Evolutionary conservation across 2,797 vertebrate genomes (phyloP), one percentile per base, ranked within the genome.

Genomic region (Melanotaenia nigrans): DNA sequence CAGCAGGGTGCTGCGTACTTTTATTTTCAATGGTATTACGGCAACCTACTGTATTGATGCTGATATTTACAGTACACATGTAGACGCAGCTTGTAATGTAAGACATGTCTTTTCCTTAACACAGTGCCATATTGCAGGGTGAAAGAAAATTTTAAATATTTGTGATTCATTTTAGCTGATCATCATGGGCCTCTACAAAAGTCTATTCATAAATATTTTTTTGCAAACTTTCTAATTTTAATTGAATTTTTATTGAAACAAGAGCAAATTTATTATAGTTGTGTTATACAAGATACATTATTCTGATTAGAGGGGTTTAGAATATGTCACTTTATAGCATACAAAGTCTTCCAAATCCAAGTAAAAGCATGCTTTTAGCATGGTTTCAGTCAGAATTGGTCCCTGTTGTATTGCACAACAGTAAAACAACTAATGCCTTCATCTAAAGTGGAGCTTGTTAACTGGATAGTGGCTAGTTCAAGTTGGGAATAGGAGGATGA

Each of bases 331-430:
- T 80, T 71, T 58, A 45, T 35, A 71, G 74, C 59, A n/a, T 73
- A 81, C 54, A 75, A 60, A 81, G 77, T 77, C 71, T 77, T 66
- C 80, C 71, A 89, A 83, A 61, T 74, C 77, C 78, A 89, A 76
- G 85, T 78, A 83, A 86, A 87, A 81, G 75, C 89, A 87, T 88
- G 89, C 84, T 67, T 51, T 82, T 40, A 79, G 90, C 92, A 92
- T 90, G 92, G 82, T 78, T 91, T 88, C 80, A 88, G 90, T 93
- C 93, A 92, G 92, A 93, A 94, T 87, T 92, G 91, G 93, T 92
- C 92, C 92, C 91, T 81, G 82, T 77, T 90, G 88, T 87, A 80
- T 90, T 90, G 89, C 90, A 90, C 91, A 92, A 90, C 87, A 92
- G 86, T 87, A 73, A 87, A 89, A 86, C 76, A 88, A 88, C 71